Base-by-base conservation (phyloP, 2,888 invertebrate species). In the Panzeria rudis region DNA sequence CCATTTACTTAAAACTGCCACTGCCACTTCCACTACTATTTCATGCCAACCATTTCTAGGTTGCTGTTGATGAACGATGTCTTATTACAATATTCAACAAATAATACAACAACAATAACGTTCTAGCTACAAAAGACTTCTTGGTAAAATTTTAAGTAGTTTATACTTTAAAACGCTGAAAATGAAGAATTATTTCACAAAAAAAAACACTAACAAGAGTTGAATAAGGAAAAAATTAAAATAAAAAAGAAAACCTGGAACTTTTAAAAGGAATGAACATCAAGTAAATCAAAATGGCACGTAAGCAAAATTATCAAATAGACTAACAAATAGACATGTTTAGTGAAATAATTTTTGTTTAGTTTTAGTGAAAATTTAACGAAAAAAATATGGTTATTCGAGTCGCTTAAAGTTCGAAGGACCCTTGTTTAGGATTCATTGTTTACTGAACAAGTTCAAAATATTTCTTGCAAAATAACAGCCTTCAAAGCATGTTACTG, bases 141-240 rank as follows among this genome's bases (percentile, higher is more conserved):
- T 50, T 78, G 52, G 52, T 44, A 71, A 29, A 69, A 62, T 71
- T 78, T 71, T 71, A 71, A 78, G 52, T 61, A 78, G 68, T 69
- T 61, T 56, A 29, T 15, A 71, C 32, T 29, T 69, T 61, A 41
- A 29, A 77, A 59, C 54, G 56, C 56, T 32, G 4, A n/a, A 41
- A 8, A 52, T 13, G 32, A 47, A 47, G 9, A 75, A 23, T 4
- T 29, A 41, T 66, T 38, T 29, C 54, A 38, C 23, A 66, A 9
- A 25, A 59, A 50, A 15, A 32, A 17, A 25, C 73, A 50, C 5
- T 35, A 50, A 52, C 35, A 52, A 38, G 2, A 52, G n/a, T 41
- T 41, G 29, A 15, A 20, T 15, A n/a, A 59, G 35, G n/a, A n/a
- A 17, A 35, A 35, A 20, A 5, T 5, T 25, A 50, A 3, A 44